Evolutionary conservation across 2,888 invertebrate genomes (phyloP), one percentile per base, ranked within the genome.

Genomic region (Liposcelis brunnea): DNA sequence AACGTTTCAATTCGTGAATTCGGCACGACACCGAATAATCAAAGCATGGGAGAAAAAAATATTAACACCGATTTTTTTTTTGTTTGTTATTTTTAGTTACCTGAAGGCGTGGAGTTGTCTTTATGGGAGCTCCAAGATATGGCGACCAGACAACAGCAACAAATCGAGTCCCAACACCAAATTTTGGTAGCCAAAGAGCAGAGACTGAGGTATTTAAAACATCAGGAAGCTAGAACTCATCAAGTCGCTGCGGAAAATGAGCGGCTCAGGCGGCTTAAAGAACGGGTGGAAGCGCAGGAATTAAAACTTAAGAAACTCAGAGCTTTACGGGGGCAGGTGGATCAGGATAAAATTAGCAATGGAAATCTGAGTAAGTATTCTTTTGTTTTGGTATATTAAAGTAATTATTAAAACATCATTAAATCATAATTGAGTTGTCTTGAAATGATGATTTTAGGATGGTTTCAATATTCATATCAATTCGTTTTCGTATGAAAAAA

Each of bases 41-140:
- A n/a, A n/a, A n/a, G n/a, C n/a, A n/a, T n/a, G n/a, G n/a, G n/a
- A n/a, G n/a, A n/a, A n/a, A n/a, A n/a, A n/a, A n/a, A n/a, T n/a
- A n/a, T n/a, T n/a, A n/a, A n/a, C n/a, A n/a, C n/a, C 8, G 26
- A 26, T 26, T 8, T 26, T 26, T 26, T 26, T 37, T 42, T 48
- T 18, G 52, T 52, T 56, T 52, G n/a, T 52, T 45, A 53, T 49
- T 75, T 75, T 53, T 71, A 85, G 84, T 78, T 84, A 82, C 82
- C 83, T 74, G 83, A 83, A 76, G 84, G 84, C 69, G 80, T 80
- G 74, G 80, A 80, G 80, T 75, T 85, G 75, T 84, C 84, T 65
- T 75, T 91, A 74, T 80, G 82, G 66, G 93, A 94, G 76, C 81
- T 94, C 72, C 90, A 91, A 74, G 90, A 90, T 66, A 93, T 94